Conservation (phyloP, 2,888 invertebrate species). For the Eudasyphora cyanicolor region DNA sequence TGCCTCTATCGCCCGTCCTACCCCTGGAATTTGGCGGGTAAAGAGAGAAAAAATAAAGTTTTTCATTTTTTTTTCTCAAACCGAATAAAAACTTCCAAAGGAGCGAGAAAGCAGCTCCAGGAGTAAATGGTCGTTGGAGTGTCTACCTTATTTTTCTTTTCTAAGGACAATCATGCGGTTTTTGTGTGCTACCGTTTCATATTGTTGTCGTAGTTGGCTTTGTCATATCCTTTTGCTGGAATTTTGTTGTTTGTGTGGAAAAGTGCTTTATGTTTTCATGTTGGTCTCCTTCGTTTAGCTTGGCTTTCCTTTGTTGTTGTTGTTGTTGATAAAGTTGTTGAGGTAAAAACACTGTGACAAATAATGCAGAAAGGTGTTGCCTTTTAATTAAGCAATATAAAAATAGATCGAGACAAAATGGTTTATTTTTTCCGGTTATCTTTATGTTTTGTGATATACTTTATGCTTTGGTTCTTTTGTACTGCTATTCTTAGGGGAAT, state of each 20-base stretch:
- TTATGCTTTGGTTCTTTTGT: not conserved
- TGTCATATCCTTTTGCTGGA: slow-evolving; percentile 2
- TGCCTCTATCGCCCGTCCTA: not conserved
- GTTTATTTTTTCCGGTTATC: not conserved
- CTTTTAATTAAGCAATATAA: slow-evolving; percentile 62
- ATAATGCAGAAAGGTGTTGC: slow-evolving; percentile 66
- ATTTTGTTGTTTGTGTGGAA: slow-evolving; percentile 26
- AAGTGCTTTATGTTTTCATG: not conserved
- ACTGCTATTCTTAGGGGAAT: too few relatives aligned
- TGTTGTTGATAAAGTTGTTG: slow-evolving; percentile 63
- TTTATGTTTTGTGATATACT: not conserved
- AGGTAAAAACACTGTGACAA: slow-evolving; percentile 61
- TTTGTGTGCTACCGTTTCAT: slow-evolving; percentile 30
- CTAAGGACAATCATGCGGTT: slow-evolving; percentile 60
- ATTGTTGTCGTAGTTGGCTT: slow-evolving; percentile 34
- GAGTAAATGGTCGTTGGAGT: slow-evolving; percentile 62
- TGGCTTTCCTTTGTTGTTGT: slow-evolving; percentile 21
- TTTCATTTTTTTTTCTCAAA: slow-evolving; percentile 8
- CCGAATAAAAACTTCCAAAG: slow-evolving; percentile 26
- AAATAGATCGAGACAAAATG: slow-evolving; percentile 37
- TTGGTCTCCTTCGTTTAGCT: slow-evolving; percentile 23
- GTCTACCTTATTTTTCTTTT: slow-evolving; percentile 43
- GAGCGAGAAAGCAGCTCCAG: not conserved
- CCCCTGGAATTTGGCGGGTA: too few relatives aligned
- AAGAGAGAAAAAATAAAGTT: not conserved